A percentile compares a stretch with the other conserved stretches of the same genome.
Conservation (phyloP, 1,140 invertebrate species). For the Brevipalpus yothersi region DNA sequence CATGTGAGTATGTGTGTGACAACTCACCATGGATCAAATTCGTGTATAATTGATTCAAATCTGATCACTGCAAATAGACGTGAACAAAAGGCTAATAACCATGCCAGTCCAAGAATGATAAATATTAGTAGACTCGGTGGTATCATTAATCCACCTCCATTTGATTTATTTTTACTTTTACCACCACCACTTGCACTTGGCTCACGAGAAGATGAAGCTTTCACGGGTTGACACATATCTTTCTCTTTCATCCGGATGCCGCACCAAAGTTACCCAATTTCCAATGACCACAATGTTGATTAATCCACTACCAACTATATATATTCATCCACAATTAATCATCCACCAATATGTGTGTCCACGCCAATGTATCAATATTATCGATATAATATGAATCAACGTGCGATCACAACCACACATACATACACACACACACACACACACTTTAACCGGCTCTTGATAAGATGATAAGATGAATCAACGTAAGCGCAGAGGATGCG, state of each 20-base stretch:
- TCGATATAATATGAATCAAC: too few species aligned
- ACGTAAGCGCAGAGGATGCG: too few species aligned
- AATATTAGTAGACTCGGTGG: constrained; percentile 25
- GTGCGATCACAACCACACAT: too few species aligned
- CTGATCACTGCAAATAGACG: constrained; percentile 94
- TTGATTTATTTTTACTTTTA: not conserved
- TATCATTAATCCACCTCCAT: not conserved
- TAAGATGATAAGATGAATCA: too few species aligned
- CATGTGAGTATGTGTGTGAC: not conserved
- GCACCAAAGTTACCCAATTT: too few species aligned
- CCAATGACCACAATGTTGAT: too few species aligned
- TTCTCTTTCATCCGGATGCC: not conserved
- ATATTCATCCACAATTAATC: too few species aligned
- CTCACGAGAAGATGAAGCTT: not conserved
- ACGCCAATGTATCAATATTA: too few species aligned
- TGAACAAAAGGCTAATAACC: constrained; percentile 89
- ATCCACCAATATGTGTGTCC: too few species aligned
- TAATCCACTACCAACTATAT: too few species aligned
- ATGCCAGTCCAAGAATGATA: constrained; percentile 70
- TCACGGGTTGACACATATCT: not conserved
- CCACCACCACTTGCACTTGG: not conserved
- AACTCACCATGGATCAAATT: constrained; percentile 95
- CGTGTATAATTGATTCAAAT: constrained; percentile 99
- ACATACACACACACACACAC: too few species aligned
- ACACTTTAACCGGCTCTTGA: too few species aligned